Percentiles rank a stretch among this genome's conserved stretches.
Evolutionary conservation across 2,113 vertebrate species (phyloP).

Genomic region (Macaca mulatta): DNA sequence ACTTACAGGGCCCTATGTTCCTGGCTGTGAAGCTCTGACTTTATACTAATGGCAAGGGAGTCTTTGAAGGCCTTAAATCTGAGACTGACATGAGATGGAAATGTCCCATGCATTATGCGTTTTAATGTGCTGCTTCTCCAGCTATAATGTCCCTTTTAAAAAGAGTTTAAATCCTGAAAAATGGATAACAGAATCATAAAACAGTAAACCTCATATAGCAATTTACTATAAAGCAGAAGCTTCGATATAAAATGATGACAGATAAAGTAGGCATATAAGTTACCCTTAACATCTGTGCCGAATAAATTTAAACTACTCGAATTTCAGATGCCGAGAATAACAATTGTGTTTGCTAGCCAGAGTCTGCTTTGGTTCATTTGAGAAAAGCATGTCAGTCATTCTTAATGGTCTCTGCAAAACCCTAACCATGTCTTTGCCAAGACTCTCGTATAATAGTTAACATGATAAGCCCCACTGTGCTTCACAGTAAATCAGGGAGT

Average conservation of each 20-base stretch:
- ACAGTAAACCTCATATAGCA: neutral
- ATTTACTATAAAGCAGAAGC: slow-evolving; percentile 44
- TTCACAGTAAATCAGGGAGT: slow-evolving; percentile 80
- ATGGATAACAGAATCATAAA: slow-evolving; percentile 33
- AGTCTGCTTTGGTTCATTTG: slow-evolving; percentile 69
- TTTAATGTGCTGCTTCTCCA: neutral
- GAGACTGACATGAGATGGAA: neutral
- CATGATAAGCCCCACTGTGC: slow-evolving; percentile 78
- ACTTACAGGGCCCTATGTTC: neutral
- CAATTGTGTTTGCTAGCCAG: slow-evolving; percentile 64
- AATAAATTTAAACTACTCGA: slow-evolving; percentile 71
- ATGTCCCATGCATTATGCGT: neutral
- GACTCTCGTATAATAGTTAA: slow-evolving; percentile 72
- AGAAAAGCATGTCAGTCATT: slow-evolving; percentile 81
- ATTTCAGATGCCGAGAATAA: slow-evolving; percentile 65
- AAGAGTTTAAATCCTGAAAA: slow-evolving; percentile 50
- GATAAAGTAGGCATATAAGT: slow-evolving; percentile 26
- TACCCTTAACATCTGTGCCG: slow-evolving; percentile 53
- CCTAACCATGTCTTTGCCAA: slow-evolving; percentile 71
- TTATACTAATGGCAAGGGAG: neutral
- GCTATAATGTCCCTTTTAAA: slow-evolving; percentile 12
- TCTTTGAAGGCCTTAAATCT: neutral
- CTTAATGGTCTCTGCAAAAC: slow-evolving; percentile 82
- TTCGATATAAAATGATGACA: slow-evolving; percentile 26
- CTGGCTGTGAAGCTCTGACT: neutral